Evolutionary conservation across 2,797 vertebrate genomes (phyloP).

Genomic region (Prunella strophiata): DNA sequence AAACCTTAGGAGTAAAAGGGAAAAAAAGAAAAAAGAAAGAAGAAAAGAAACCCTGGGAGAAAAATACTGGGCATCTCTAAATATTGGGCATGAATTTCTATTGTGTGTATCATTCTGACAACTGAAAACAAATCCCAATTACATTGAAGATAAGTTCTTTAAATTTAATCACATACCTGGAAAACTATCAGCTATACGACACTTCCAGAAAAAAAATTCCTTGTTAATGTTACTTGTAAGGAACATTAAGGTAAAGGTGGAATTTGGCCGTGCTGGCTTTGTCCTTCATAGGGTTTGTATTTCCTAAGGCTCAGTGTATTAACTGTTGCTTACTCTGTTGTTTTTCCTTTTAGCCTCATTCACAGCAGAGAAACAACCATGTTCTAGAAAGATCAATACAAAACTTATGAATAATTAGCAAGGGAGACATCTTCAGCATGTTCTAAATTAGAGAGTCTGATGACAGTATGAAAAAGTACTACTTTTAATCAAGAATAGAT

Average conservation of each 20-base stretch:
- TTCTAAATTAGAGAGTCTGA: not conserved
- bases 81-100: not conserved
- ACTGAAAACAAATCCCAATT: not conserved
- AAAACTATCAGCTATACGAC: not conserved
- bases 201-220: not conserved
- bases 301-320: not conserved
- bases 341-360: not conserved
- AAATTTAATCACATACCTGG: not conserved
- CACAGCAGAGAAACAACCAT: not conserved
- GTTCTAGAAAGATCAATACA: conserved; percentile 18
- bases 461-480: not conserved
- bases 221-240: not conserved
- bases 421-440: not conserved
- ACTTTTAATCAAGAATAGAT: conserved; percentile 41
- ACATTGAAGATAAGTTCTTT: not conserved
- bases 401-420: not conserved
- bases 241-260: not conserved
- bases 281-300: not conserved
- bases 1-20: not conserved
- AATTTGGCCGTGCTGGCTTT: not conserved
- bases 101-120: not conserved
- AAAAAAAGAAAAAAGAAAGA: too few species aligned
- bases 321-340: not conserved
- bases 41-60: not conserved
- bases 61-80: not conserved